phyloP scores from a whole-genome alignment of 2,888 invertebrate species.

The Athalia rosae region DNA sequence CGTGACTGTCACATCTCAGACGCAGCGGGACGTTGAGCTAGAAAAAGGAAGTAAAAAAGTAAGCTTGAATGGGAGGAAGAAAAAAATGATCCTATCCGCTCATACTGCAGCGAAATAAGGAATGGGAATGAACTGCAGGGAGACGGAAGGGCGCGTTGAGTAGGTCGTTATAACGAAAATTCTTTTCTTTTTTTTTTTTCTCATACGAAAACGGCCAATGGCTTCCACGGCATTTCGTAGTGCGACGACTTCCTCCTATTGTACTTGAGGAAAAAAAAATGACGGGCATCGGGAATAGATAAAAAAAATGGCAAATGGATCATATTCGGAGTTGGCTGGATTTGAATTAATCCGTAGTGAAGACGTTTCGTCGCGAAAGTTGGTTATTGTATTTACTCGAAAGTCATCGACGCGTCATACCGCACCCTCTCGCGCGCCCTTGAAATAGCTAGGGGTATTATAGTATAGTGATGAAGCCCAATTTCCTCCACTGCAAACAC shows the following conservation, averaged over 20 bases:
- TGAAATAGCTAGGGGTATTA: slow-evolving; percentile 5
- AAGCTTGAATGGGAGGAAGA: slow-evolving; percentile 6
- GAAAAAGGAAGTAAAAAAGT: slow-evolving; percentile 17
- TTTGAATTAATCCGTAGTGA: too few relatives aligned
- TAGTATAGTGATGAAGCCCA: slow-evolving; percentile 35
- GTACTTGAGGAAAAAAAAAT: slow-evolving; percentile 1
- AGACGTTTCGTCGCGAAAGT: neutral
- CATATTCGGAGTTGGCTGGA: too few relatives aligned
- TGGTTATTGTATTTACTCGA: neutral
- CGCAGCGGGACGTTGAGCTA: slow-evolving; percentile 37
- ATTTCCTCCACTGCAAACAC: slow-evolving; percentile 45
- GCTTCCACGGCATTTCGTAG: slow-evolving; percentile 3
- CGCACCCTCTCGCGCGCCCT: slow-evolving; percentile 11
- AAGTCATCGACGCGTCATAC: neutral
- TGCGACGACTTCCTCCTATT: slow-evolving; percentile 9
- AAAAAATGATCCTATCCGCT: slow-evolving; percentile 39
- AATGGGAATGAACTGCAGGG: neutral
- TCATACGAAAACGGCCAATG: slow-evolving; percentile 24
- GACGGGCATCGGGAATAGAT: neutral
- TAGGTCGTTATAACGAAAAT: slow-evolving; percentile 37
- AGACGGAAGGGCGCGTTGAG: slow-evolving; percentile 19
- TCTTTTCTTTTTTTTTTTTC: neutral
- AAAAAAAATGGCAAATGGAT: neutral
- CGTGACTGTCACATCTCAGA: slow-evolving; percentile 26
- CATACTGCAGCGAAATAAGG: too few relatives aligned